A percentile compares a stretch with the other conserved stretches of the same genome.
Conservation (phyloP, 2,797 vertebrate species). For the Poecilia velifera region DNA sequence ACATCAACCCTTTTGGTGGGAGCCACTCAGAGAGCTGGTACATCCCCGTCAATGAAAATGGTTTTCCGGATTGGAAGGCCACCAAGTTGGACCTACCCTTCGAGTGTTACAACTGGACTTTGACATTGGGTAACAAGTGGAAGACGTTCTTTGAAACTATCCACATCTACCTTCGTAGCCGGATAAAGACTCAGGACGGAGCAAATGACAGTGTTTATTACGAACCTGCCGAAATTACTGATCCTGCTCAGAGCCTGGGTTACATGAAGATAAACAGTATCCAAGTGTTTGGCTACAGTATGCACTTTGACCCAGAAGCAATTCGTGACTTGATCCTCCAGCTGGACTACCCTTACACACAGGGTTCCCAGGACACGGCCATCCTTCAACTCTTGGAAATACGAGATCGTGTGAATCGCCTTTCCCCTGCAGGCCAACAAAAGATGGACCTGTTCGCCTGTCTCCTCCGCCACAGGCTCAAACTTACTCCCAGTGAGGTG, state of each 20-base stretch:
- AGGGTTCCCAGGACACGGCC: constrained; percentile 95
- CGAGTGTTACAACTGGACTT: constrained; percentile 97
- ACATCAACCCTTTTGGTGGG: constrained; percentile 95
- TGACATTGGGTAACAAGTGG: constrained; percentile 96
- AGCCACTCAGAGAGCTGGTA: constrained; percentile 99
- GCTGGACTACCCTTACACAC: constrained; percentile 96
- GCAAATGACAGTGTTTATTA: constrained; percentile 91
- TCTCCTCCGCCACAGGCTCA: constrained; percentile 94
- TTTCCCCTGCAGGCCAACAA: constrained; percentile 92
- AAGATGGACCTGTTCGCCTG: constrained; percentile 94
- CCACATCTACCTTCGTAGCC: constrained; percentile 94
- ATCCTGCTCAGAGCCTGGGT: constrained; percentile 91
- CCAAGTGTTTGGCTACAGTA: constrained; percentile 98
- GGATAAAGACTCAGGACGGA: constrained; percentile 87
- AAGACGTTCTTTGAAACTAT: constrained; percentile 98
- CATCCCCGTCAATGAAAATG: constrained; percentile 91
- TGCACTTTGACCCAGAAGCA: constrained; percentile 97
- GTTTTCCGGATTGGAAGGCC: constrained; percentile 94
- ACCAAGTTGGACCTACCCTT: constrained; percentile 92
- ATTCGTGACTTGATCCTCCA: constrained; percentile 96
- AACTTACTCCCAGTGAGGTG: constrained; percentile 94
- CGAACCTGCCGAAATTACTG: constrained; percentile 91
- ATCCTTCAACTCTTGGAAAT: constrained; percentile 94
- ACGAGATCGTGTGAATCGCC: constrained; percentile 92
- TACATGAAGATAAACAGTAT: constrained; percentile 99